phyloP scores from a whole-genome alignment of 1,140 invertebrate genomes.

The Scaptomyza hsui region DNA sequence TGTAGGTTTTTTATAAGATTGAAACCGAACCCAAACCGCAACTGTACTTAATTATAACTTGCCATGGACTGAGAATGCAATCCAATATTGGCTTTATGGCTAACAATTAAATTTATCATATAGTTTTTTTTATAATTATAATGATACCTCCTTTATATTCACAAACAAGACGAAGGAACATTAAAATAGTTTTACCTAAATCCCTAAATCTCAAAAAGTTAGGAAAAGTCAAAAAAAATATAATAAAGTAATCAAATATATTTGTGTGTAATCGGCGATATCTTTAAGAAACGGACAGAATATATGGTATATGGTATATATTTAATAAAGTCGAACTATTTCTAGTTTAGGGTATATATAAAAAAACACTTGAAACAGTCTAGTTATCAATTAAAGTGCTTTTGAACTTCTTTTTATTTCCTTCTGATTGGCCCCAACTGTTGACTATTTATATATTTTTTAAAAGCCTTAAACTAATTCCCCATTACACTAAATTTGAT shows the following conservation, averaged over 20 bases:
- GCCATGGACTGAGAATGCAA: neutral
- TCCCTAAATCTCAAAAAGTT: too few relatives aligned
- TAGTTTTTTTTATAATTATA: neutral
- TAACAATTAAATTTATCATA: neutral
- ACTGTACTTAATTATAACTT: slow-evolving; percentile 6
- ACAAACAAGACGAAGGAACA: too few relatives aligned
- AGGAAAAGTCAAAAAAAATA: too few relatives aligned
- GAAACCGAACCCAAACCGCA: neutral
- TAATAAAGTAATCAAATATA: too few relatives aligned
- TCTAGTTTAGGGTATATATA: neutral
- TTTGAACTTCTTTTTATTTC: slow-evolving; percentile 2
- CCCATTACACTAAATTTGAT: too few relatives aligned
- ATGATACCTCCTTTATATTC: too few relatives aligned
- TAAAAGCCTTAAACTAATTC: neutral
- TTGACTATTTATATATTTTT: neutral
- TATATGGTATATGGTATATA: too few relatives aligned
- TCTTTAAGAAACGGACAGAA: too few relatives aligned
- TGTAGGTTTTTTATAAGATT: neutral
- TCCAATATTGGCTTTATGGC: too few relatives aligned
- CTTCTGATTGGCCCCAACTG: slow-evolving; percentile 5
- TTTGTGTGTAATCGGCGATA: too few relatives aligned
- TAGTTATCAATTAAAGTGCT: slow-evolving; percentile 14
- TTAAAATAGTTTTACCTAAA: too few relatives aligned
- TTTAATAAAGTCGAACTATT: too few relatives aligned
- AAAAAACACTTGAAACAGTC: neutral